Evolutionary conservation across 1,140 invertebrate genomes (phyloP).

Genomic region (Berghia stephanieae): DNA sequence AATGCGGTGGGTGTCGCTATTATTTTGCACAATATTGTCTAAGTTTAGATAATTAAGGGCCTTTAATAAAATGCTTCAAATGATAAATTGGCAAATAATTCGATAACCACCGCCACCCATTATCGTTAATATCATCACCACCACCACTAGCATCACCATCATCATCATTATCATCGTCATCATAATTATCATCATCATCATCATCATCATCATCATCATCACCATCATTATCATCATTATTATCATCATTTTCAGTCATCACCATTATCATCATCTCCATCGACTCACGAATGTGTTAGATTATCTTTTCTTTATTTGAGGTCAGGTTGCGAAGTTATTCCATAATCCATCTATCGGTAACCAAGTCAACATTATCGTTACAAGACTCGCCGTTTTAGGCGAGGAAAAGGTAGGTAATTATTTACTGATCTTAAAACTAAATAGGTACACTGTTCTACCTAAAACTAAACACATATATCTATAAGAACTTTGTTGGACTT

Average conservation of each 20-base stretch:
- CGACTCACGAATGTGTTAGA: too few species aligned
- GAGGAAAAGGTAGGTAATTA: not conserved
- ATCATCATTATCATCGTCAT: not conserved
- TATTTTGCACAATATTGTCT: too few species aligned
- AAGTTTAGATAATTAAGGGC: too few species aligned
- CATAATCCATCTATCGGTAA: constrained; percentile 89
- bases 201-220: constrained; percentile 9
- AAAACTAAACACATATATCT: constrained; percentile 1
- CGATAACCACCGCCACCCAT: too few species aligned
- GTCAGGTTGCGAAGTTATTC: constrained; percentile 73
- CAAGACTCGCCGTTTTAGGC: not conserved
- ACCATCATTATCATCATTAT: not conserved
- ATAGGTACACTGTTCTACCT: not conserved
- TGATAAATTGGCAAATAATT: too few species aligned
- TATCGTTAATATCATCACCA: too few species aligned
- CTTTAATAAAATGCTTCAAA: too few species aligned
- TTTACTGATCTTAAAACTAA: too few species aligned
- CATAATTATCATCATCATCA: not conserved
- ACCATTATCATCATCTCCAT: too few species aligned
- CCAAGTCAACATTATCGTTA: constrained; percentile 82
- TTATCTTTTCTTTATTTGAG: too few species aligned
- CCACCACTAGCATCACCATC: too few species aligned
- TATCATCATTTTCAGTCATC: not conserved
- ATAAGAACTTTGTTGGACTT: not conserved
- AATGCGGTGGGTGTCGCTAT: too few species aligned